phyloP scores from a whole-genome alignment of 2,113 vertebrate genomes.

The Aptenodytes patagonicus region DNA sequence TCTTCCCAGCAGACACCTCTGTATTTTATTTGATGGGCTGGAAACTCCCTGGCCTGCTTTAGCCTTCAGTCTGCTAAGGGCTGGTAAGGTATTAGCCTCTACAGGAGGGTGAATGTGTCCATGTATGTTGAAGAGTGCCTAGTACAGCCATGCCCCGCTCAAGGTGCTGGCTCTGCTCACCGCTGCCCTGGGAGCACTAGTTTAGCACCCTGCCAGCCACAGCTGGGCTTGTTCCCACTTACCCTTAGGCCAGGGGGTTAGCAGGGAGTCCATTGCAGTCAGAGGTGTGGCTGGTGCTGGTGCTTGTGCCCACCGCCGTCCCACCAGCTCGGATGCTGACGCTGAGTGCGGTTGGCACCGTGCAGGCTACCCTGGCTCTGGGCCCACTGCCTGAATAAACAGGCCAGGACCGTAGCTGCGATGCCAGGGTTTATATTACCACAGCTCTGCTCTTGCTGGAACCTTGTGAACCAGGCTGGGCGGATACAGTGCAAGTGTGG shows the following conservation, averaged over 20 bases:
- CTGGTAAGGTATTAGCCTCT: neutral
- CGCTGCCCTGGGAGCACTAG: neutral
- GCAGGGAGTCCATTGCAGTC: accelerated
- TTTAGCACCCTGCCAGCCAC: neutral
- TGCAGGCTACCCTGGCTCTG: neutral
- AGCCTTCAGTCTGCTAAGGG: neutral
- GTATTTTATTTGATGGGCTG: neutral
- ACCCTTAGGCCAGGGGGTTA: neutral
- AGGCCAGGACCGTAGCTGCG: neutral
- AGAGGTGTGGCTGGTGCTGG: neutral
- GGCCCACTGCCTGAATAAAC: neutral
- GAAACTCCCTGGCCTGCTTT: conserved; percentile 35
- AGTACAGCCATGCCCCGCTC: neutral
- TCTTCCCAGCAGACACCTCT: neutral
- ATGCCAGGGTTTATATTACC: neutral
- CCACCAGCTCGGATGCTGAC: neutral
- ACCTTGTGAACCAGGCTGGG: neutral
- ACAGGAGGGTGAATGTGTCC: neutral
- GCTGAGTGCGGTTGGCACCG: accelerated
- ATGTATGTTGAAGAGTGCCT: neutral
- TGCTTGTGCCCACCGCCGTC: neutral
- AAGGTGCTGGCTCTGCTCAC: neutral
- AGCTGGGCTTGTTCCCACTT: neutral
- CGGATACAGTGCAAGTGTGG: neutral
- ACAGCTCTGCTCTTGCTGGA: neutral